Evolutionary conservation across 2,113 vertebrate species (phyloP).

Genomic region (Plecotus auritus): DNA sequence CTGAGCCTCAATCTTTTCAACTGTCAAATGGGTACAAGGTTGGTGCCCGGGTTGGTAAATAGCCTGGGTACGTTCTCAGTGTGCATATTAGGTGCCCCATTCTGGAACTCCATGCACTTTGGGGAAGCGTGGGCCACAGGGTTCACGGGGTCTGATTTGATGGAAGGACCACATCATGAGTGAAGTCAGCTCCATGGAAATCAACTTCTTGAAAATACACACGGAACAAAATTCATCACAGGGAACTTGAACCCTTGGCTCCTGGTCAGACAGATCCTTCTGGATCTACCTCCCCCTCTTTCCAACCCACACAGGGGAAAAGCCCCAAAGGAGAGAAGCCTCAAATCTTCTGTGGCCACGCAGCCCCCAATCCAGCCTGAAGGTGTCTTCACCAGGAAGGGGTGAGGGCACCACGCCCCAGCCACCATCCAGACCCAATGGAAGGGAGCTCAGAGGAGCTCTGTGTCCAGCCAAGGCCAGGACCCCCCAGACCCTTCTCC

Average conservation of each 20-base stretch:
- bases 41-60: background rate
- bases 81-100: background rate
- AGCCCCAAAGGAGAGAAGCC: background rate
- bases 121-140: too few relatives aligned
- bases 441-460: background rate
- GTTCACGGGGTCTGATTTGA: rapidly evolving
- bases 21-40: background rate
- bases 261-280: rapidly evolving
- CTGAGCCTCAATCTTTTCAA: background rate
- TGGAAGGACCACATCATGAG: rapidly evolving
- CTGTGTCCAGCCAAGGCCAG: background rate
- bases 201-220: background rate
- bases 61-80: background rate
- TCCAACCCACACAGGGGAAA: background rate
- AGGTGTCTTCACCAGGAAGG: background rate
- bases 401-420: background rate
- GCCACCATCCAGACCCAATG: background rate
- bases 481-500: background rate
- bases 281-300: too few relatives aligned
- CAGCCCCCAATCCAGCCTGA: rapidly evolving
- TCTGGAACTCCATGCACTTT: background rate
- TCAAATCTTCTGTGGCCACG: background rate
- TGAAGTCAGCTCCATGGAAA: background rate
- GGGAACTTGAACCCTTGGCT: background rate
- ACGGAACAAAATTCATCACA: rapidly evolving